Conservation (phyloP, 2,113 vertebrate species). For the Parus major region DNA sequence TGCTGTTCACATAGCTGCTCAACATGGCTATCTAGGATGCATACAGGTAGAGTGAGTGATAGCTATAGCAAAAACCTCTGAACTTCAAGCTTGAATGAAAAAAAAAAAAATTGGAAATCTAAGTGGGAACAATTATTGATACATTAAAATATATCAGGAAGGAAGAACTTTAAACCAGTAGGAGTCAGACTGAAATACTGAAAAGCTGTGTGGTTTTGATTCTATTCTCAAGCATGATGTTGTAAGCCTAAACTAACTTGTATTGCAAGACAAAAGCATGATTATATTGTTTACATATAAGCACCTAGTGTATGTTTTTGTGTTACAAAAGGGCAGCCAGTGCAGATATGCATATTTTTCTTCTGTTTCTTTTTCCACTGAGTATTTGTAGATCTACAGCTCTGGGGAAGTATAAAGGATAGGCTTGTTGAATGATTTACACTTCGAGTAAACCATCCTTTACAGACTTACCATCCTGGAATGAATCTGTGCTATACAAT, state of each 20-base stretch:
- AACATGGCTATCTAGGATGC: conserved; percentile 92
- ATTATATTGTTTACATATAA: background rate
- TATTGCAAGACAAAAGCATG: background rate
- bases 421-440: background rate
- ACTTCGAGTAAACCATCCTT: background rate
- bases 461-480: background rate
- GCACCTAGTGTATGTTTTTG: background rate
- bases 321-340: background rate
- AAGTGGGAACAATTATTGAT: background rate
- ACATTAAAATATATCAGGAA: background rate
- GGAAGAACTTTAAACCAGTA: background rate
- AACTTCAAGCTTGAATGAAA: background rate
- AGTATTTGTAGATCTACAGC: background rate
- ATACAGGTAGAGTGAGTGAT: conserved; percentile 83
- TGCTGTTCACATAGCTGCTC: conserved; percentile 91
- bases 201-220: background rate
- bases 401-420: background rate
- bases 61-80: background rate
- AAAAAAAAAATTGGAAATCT: background rate
- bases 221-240: background rate
- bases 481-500: background rate
- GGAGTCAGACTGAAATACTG: background rate
- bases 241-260: background rate
- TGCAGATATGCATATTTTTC: background rate
- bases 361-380: background rate